Conservation (phyloP, 2,888 invertebrate genomes). For the Malthinus seriepunctatus region DNA sequence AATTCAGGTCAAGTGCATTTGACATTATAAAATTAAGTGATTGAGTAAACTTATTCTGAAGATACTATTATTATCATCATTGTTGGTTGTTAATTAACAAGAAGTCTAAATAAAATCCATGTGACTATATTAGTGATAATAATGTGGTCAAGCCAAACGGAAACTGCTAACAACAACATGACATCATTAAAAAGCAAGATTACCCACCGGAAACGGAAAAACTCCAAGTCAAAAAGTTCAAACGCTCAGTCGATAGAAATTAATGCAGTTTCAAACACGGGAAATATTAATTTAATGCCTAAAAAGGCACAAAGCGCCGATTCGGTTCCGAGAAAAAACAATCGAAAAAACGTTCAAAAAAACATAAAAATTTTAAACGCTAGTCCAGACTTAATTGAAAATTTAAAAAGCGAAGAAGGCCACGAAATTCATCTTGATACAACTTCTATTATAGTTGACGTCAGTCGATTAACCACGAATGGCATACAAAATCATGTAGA, state of each 20-base stretch:
- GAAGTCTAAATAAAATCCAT: conserved; percentile 24
- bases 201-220: conserved; percentile 52
- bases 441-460: conserved; percentile 19
- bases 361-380: conserved; percentile 6
- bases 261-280: conserved; percentile 17
- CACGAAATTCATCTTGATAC: conserved; percentile 12
- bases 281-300: not conserved
- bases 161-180: conserved; percentile 47
- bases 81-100: conserved; percentile 13
- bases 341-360: conserved; percentile 9
- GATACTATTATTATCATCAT: no score
- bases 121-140: conserved; percentile 31
- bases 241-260: conserved; percentile 30
- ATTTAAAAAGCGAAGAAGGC: conserved; percentile 17
- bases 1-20: not conserved
- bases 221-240: conserved; percentile 39
- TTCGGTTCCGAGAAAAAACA: not conserved
- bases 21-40: not conserved
- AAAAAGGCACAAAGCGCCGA: conserved; percentile 16
- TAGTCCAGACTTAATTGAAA: conserved; percentile 28
- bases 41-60: not conserved
- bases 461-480: conserved; percentile 19
- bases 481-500: conserved; percentile 15
- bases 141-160: conserved; percentile 55
- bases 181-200: conserved; percentile 54